Percentiles rank a stretch among this genome's conserved stretches.
Evolutionary conservation across 2,888 invertebrate species (phyloP).

Genomic region (Drosophila yooni): DNA sequence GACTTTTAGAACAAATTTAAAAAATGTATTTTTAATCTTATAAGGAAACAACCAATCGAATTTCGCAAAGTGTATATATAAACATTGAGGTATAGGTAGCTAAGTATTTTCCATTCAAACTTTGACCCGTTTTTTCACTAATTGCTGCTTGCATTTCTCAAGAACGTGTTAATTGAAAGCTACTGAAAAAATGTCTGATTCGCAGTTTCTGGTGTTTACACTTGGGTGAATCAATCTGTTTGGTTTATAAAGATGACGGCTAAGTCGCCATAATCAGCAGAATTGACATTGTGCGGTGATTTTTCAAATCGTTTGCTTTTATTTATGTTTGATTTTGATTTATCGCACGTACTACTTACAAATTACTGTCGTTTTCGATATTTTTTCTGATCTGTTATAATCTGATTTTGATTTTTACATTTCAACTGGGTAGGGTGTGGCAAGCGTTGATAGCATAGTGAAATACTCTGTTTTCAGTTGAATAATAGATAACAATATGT

Average conservation of each 20-base stretch:
- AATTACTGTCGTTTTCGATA: background rate
- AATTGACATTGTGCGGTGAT: background rate
- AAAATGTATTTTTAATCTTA: background rate
- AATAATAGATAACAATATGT: background rate
- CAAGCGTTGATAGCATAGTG: background rate
- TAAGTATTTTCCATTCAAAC: background rate
- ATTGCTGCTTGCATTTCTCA: background rate
- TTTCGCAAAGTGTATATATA: background rate
- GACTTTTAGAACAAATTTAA: background rate
- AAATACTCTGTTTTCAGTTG: background rate
- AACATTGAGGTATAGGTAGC: background rate
- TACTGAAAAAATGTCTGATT: background rate
- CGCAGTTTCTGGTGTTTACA: background rate
- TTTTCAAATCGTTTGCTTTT: conserved; percentile 27
- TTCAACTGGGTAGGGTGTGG: background rate
- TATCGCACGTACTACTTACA: background rate
- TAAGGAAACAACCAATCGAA: background rate
- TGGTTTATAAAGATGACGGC: background rate
- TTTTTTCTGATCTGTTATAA: background rate
- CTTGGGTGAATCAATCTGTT: background rate
- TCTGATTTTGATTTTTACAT: background rate
- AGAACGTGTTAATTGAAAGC: background rate
- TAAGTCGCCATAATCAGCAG: background rate
- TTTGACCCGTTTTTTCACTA: background rate
- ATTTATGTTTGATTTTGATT: conserved; percentile 26